A percentile compares a stretch with the other conserved stretches of the same genome.
Conservation (phyloP, 2,797 vertebrate genomes). For the Cyclopterus lumpus region DNA sequence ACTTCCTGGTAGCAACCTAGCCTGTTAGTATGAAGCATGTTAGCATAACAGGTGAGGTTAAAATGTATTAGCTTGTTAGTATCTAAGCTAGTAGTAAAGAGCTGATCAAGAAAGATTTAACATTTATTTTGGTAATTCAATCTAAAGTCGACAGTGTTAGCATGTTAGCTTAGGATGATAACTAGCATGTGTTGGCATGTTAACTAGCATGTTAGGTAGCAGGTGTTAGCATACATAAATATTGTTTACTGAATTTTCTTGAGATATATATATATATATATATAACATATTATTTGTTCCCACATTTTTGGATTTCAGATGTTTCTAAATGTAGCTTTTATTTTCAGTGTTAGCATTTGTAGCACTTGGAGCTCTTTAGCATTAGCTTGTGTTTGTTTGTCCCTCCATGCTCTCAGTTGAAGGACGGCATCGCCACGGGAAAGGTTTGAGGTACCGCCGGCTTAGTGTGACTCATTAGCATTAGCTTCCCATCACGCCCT, state of each 20-base stretch:
- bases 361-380: not conserved
- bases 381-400: slow-evolving; percentile 57
- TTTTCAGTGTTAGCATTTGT: slow-evolving; percentile 4
- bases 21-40: not conserved
- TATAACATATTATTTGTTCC: not conserved
- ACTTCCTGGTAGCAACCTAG: slow-evolving; percentile 22
- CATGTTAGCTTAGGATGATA: not conserved
- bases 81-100: not conserved
- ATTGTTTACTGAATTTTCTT: not conserved
- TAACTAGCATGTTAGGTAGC: not conserved
- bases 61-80: not conserved
- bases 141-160: not conserved
- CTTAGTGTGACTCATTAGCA: slow-evolving; percentile 38
- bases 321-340: not conserved
- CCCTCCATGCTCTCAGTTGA: slow-evolving; percentile 64
- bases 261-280: no score
- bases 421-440: slow-evolving; percentile 51
- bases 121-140: not conserved
- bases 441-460: slow-evolving; percentile 59
- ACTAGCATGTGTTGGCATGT: not conserved
- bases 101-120: not conserved
- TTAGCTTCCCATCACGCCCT: slow-evolving; percentile 9
- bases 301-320: not conserved
- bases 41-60: not conserved
- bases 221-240: not conserved